Evolutionary conservation across 2,797 vertebrate genomes (phyloP).

Genomic region (Xiphorhynchus erythropygius): DNA sequence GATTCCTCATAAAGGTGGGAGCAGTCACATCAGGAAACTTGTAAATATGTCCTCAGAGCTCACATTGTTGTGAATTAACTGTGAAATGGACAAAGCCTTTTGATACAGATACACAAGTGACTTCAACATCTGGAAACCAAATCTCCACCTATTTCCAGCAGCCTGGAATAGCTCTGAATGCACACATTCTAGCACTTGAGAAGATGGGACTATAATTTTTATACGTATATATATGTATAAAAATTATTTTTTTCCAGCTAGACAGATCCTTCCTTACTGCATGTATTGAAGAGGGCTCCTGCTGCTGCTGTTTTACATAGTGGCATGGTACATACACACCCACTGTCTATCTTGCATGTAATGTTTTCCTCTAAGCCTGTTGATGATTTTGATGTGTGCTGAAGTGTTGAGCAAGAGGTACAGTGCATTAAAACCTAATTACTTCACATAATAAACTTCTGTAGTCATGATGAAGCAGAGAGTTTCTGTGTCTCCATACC

Average conservation of each 20-base stretch:
- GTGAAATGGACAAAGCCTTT: not conserved
- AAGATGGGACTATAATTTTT: not conserved
- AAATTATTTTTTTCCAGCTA: not conserved
- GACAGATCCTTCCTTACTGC: not conserved
- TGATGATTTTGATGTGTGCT: not conserved
- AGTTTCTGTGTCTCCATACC: not conserved
- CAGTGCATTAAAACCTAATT: not conserved
- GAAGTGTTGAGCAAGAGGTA: not conserved
- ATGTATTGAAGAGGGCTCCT: not conserved
- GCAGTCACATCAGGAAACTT: not conserved
- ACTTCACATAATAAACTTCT: not conserved
- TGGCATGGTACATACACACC: no score
- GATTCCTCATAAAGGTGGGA: not conserved
- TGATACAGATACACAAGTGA: not conserved
- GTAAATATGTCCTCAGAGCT: not conserved
- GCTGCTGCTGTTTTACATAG: not conserved
- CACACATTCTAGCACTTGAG: not conserved
- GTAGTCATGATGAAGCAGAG: not conserved
- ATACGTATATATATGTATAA: rapidly evolving
- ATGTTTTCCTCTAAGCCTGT: not conserved
- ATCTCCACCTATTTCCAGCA: not conserved
- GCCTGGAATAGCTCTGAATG: not conserved
- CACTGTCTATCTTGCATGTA: not conserved
- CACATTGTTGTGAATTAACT: not conserved
- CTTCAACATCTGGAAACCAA: not conserved